Evolutionary conservation across 1,140 invertebrate species (phyloP).

Genomic region (Rhagoletis zephyria): DNA sequence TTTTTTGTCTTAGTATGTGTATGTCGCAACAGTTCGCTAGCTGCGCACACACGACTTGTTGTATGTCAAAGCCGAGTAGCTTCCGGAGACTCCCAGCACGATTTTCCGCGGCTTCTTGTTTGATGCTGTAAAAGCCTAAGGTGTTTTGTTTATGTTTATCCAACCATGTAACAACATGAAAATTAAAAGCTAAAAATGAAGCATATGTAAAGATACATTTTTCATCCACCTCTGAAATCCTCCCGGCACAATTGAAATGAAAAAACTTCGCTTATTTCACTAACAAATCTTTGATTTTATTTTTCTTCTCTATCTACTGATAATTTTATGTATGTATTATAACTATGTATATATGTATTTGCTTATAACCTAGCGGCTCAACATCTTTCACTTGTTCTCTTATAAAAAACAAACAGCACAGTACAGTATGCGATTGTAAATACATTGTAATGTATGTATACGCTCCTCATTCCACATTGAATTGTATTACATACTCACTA

Average conservation of each 20-base stretch:
- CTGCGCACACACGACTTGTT: no score
- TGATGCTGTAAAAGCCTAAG: no score
- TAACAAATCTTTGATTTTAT: slow-evolving; percentile 52
- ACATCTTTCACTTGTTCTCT: not conserved
- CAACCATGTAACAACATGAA: no score
- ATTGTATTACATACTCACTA: not conserved
- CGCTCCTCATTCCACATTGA: not conserved
- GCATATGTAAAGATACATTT: no score
- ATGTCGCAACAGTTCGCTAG: no score
- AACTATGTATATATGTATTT: not conserved
- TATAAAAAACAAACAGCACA: not conserved
- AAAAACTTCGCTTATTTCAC: not conserved
- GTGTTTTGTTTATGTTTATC: no score
- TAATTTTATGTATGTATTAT: slow-evolving; percentile 17
- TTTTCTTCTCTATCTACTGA: slow-evolving; percentile 20
- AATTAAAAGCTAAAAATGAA: no score
- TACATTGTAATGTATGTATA: not conserved
- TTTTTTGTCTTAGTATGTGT: no score
- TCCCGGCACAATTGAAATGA: not conserved
- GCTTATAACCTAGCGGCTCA: not conserved
- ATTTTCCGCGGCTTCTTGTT: no score
- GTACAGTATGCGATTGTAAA: slow-evolving; percentile 16
- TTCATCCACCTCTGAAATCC: not conserved
- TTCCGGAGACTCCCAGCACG: no score
- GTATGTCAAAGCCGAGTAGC: no score